Evolutionary conservation across 2,888 invertebrate genomes (phyloP).

Genomic region (Thecophora atra): DNA sequence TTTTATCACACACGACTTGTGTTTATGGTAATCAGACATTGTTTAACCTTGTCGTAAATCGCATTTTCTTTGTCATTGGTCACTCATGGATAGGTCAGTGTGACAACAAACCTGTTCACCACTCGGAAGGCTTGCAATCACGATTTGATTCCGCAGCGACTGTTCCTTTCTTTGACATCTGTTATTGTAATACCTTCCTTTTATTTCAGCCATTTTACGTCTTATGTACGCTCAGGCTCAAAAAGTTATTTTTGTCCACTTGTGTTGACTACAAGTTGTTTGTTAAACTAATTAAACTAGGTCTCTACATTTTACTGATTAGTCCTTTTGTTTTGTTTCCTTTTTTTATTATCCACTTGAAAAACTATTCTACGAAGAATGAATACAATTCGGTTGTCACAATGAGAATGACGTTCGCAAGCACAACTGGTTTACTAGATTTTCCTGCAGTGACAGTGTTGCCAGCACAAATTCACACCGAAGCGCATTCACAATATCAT

Average conservation of each 20-base stretch:
- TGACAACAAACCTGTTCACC: conserved; percentile 24
- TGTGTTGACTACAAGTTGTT: conserved; percentile 1
- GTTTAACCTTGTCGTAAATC: too few species aligned
- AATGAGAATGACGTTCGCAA: background rate
- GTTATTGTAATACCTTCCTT: background rate
- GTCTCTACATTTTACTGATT: conserved; percentile 18
- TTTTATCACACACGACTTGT: too few species aligned
- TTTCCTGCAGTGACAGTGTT: too few species aligned
- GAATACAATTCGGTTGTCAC: background rate
- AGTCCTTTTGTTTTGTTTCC: background rate
- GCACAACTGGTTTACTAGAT: too few species aligned
- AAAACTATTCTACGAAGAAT: background rate
- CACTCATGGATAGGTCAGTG: too few species aligned
- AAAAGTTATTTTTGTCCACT: background rate
- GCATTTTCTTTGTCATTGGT: background rate
- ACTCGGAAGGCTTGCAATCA: background rate
- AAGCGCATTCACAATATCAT: too few species aligned
- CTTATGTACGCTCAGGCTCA: conserved; percentile 1
- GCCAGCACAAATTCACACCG: too few species aligned
- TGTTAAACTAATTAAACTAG: conserved; percentile 4
- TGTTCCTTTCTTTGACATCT: conserved; percentile 16
- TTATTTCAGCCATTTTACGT: conserved; percentile 7
- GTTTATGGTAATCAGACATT: too few species aligned
- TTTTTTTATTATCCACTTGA: background rate
- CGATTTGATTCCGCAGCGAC: conserved; percentile 25